Base-by-base conservation (phyloP, 2,113 vertebrate species). In the Xenopus borealis region DNA sequence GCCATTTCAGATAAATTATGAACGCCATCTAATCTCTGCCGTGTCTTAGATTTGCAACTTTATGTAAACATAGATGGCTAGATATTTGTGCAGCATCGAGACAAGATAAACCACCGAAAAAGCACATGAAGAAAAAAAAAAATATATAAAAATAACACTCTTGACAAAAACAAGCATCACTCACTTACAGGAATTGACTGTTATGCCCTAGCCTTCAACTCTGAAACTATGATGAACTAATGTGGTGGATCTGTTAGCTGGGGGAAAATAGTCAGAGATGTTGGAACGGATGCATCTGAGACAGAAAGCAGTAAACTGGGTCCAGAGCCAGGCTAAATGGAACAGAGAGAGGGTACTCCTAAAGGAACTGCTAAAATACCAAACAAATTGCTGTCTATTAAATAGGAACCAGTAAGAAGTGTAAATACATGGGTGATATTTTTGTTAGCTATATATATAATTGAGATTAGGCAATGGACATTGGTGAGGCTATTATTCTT, bases 141-240 rank as follows among this genome's bases (percentile, higher is more conserved):
- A 2, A 27, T 13, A 50, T 50, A 50, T 12, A 75, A 78, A 73
- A 72, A 71, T 72, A 57, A 79, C 44, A 63, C 62, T 78, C 76
- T 79, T 63, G 62, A 80, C 79, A 84, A 83, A 83, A 79, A 7
- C 52, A 79, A 79, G 69, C 69, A 85, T 85, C 59, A 71, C 33
- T 79, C 53, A 14, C 23, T 79, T 83, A 78, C 2, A n/a, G 71
- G 71, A 80, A 73, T 78, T 81, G 78, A 79, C 69, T 78, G 81
- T 84, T 80, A 58, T 73, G 84, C 84, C 85, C 89, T 90, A 86
- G 91, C 89, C 91, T 95, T 95, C 86, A 93, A 79, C 88, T 85
- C 73, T 47, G 79, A 81, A 82, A 89, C 79, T 78, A 72, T 81
- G 83, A 89, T 84, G 44, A 84, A 79, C 83, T 89, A 66, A 78